Conservation (phyloP, 2,888 invertebrate species). For the Cosmia pyralina region DNA sequence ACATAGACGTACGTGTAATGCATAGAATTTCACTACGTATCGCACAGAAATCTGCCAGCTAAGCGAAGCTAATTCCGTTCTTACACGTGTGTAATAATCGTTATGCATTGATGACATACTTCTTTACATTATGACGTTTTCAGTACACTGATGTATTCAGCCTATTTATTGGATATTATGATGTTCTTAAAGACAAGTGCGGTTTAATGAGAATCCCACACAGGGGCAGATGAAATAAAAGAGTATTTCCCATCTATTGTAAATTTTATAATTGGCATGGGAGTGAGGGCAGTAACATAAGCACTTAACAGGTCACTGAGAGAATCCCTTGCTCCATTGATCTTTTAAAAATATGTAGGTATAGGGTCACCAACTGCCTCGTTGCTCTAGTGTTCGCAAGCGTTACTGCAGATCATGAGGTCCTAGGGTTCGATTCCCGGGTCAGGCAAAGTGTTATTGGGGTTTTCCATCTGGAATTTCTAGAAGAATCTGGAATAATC, state of each 20-base stretch:
- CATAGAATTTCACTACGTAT: constrained; percentile 5
- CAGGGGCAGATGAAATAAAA: not conserved
- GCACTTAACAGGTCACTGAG: not conserved
- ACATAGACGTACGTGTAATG: not conserved
- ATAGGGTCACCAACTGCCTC: not conserved
- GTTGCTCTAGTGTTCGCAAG: no score
- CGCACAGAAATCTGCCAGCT: constrained; percentile 14
- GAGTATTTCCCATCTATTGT: not conserved
- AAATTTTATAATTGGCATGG: constrained; percentile 8
- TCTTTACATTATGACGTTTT: constrained; percentile 9
- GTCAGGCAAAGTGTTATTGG: no score
- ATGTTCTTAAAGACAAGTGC: not conserved
- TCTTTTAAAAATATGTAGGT: not conserved
- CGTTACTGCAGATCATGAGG: no score
- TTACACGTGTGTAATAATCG: constrained; percentile 35
- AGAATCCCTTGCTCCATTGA: not conserved
- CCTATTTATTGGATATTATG: not conserved
- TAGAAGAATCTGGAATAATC: no score
- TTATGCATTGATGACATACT: constrained; percentile 22
- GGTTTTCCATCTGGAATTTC: no score
- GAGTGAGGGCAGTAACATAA: not conserved
- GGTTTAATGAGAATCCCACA: not conserved
- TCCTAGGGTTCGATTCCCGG: no score
- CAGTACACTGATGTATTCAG: not conserved
- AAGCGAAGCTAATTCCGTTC: constrained; percentile 30